Evolutionary conservation across 2,888 invertebrate genomes (phyloP).

Genomic region (Alentia gelatinosa): DNA sequence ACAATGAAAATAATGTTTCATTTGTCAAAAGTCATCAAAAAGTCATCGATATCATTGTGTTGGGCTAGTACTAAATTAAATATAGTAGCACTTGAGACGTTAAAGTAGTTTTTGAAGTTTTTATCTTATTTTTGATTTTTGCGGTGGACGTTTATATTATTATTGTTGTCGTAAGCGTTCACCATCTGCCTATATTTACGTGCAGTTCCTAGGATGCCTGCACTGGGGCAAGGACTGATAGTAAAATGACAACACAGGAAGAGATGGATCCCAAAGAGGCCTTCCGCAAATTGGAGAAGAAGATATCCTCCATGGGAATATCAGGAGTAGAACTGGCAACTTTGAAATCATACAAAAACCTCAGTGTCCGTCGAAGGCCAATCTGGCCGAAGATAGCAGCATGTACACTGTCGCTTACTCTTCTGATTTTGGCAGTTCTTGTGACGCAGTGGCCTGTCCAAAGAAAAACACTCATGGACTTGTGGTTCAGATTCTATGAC

Average conservation of each 20-base stretch:
- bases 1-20: neutral
- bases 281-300: conserved; percentile 48
- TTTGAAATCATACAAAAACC: conserved; percentile 53
- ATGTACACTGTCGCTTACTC: neutral
- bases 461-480: neutral
- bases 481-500: conserved; percentile 20
- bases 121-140: no score
- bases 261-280: neutral
- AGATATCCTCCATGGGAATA: conserved; percentile 56
- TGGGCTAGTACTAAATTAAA: no score
- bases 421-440: neutral
- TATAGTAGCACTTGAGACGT: no score
- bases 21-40: neutral
- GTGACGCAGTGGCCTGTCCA: conserved; percentile 59
- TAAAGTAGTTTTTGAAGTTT: no score
- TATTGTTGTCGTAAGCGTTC: neutral
- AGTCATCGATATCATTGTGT: no score
- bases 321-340: conserved; percentile 52
- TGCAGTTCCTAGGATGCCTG: neutral
- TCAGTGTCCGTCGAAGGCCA: neutral
- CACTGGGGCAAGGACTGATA: neutral
- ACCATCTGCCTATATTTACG: neutral
- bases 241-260: neutral
- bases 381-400: neutral
- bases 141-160: no score